Percentiles rank a stretch among this genome's conserved stretches.
These are phyloP conservation scores for Lagenorhynchus albirostris DNA, from an alignment of 2,113 vertebrate species.

Conservation along the genomic window DNA sequence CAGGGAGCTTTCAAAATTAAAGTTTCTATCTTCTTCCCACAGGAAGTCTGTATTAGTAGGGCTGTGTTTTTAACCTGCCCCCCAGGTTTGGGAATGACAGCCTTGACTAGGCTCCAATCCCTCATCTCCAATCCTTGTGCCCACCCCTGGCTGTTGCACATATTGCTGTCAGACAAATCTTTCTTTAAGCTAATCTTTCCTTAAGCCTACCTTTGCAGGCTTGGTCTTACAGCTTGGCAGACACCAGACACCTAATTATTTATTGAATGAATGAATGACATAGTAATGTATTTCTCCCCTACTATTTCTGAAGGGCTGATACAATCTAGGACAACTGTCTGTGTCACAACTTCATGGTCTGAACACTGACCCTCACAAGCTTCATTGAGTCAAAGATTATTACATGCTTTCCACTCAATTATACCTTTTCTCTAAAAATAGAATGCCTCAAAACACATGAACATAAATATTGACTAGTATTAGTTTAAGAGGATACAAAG, in stretches of 20 bases:
- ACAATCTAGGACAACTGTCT: background rate
- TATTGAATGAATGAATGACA: background rate
- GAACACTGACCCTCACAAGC: background rate
- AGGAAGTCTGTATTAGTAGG: background rate
- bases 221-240: background rate
- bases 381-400: background rate
- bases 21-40: background rate
- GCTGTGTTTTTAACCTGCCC: background rate
- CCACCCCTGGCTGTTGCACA: background rate
- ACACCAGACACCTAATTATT: background rate
- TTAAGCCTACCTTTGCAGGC: background rate
- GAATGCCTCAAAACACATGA: background rate
- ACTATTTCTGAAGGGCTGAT: background rate
- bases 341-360: background rate
- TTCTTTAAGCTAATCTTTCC: background rate
- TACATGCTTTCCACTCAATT: background rate
- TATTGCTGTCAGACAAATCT: background rate
- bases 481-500: background rate
- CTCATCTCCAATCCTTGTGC: background rate
- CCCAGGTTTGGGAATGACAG: background rate
- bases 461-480: slow-evolving; percentile 9
- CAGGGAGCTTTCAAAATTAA: background rate
- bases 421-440: background rate
- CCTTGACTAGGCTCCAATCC: background rate
- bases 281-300: background rate